Conservation (phyloP, 2,797 vertebrate species). For the Monodelphis domestica region DNA sequence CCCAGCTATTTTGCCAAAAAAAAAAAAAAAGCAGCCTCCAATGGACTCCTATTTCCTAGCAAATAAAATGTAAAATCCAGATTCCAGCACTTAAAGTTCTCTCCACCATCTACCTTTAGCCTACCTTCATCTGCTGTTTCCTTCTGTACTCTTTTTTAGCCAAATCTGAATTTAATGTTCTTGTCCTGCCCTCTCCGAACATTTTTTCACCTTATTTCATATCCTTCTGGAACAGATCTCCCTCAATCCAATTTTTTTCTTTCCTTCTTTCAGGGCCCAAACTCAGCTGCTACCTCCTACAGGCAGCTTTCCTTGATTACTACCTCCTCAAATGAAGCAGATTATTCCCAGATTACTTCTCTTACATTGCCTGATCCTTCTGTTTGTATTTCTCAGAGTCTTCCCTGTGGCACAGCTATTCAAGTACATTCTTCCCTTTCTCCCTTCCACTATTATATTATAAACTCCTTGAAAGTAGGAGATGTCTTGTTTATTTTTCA, state of each 20-base stretch:
- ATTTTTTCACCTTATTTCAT: not conserved
- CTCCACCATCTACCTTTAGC: not conserved
- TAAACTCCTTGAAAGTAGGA: not conserved
- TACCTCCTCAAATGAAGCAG: not conserved
- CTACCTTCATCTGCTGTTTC: conserved; percentile 13
- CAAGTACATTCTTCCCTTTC: not conserved
- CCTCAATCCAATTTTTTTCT: not conserved
- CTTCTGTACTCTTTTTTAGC: conserved; percentile 8
- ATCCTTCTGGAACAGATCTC: not conserved
- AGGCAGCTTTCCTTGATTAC: not conserved
- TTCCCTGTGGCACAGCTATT: not conserved
- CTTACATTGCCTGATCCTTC: not conserved
- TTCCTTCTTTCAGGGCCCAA: not conserved
- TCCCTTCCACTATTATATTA: not conserved
- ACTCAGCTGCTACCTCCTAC: not conserved
- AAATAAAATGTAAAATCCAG: not conserved
- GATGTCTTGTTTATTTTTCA: not conserved
- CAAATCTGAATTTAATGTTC: conserved; percentile 11
- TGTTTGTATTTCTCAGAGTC: not conserved
- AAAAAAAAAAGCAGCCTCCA: too few relatives aligned
- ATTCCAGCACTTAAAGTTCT: not conserved
- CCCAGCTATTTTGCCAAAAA: not conserved
- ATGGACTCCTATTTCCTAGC: not conserved
- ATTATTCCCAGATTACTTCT: not conserved
- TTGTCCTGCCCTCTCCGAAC: not conserved